Evolutionary conservation across 2,888 invertebrate species (phyloP), one percentile per base, ranked within the genome.

Genomic region (Drosophila koepferae): DNA sequence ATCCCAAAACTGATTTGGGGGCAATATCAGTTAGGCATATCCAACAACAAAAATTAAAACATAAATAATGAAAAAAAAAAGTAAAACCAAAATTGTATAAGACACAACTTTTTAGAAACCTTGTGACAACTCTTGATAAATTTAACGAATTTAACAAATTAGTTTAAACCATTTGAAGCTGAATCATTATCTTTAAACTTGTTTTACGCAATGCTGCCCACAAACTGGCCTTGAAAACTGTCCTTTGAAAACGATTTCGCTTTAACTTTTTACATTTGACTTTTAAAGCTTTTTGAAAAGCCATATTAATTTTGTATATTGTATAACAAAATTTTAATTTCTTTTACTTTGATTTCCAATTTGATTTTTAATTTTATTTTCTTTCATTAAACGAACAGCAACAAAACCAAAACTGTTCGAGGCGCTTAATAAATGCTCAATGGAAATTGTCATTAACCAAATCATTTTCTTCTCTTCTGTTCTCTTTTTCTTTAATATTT

Each of bases 271-370:
- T 71, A 69, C 56, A 40, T 62, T 59, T 86, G 86, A 86, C 86
- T 74, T 89, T 86, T 89, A 74, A 86, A 89, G 86, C 86, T 86
- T 86, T 86, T 89, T 62, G 87, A 89, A 86, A 86, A 86, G 86
- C 89, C 76, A 77, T 84, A 80, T 89, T 89, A 77, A 79, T 69
- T 80, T 66, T 79, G 41, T 73, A 72, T 62, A 46, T 67, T 68
- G 36, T 63, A 58, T 34, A 55, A 64, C 64, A 43, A 68, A 58
- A 48, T 23, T 63, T 77, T 53, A 43, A 62, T 63, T 81, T 49
- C 53, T 65, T 51, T 20, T 23, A 44, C n/a, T 44, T 54, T 41
- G 54, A 28, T 36, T n/a, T 40, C 0, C 3, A 41, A 55, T 41
- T 28, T 28, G 23, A 34, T 36, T 60, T 64, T 44, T 20, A 56